Conservation (phyloP, 2,113 vertebrate genomes). For the Opisthocomus hoazin region DNA sequence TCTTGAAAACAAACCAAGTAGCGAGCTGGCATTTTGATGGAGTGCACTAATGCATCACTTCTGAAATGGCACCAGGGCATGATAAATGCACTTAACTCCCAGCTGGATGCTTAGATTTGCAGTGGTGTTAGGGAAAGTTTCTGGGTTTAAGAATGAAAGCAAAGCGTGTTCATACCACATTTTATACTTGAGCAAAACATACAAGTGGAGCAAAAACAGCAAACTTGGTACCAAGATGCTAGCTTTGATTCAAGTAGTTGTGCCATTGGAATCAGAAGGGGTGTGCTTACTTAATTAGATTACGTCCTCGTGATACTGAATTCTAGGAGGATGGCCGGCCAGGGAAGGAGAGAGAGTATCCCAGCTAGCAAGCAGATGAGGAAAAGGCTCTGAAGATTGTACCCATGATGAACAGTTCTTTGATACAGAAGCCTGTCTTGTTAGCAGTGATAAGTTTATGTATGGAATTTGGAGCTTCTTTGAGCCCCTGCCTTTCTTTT, state of each 20-base stretch:
- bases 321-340: background rate
- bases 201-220: background rate
- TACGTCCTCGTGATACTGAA: background rate
- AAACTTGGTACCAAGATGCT: background rate
- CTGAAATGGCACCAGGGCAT: conserved; percentile 31
- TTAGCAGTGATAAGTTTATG: conserved; percentile 47
- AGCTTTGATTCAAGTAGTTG: background rate
- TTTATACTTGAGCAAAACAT: background rate
- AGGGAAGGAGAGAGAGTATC: background rate
- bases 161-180: background rate
- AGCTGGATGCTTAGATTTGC: background rate
- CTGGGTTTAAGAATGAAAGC: conserved; percentile 40
- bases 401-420: background rate
- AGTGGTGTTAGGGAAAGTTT: conserved; percentile 19
- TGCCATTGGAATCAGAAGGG: background rate
- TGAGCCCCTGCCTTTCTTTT: conserved; percentile 44
- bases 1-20: conserved; percentile 46
- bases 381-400: background rate
- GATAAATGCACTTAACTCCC: conserved; percentile 36
- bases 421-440: background rate
- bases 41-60: conserved; percentile 56
- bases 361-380: background rate
- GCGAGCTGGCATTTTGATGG: conserved; percentile 52
- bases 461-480: conserved; percentile 23
- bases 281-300: background rate